A percentile compares a stretch with the other conserved stretches of the same genome.
These are phyloP conservation scores for Aphelocoma californica DNA, from an alignment of 2,797 vertebrate genomes.

Conservation along the genomic window DNA sequence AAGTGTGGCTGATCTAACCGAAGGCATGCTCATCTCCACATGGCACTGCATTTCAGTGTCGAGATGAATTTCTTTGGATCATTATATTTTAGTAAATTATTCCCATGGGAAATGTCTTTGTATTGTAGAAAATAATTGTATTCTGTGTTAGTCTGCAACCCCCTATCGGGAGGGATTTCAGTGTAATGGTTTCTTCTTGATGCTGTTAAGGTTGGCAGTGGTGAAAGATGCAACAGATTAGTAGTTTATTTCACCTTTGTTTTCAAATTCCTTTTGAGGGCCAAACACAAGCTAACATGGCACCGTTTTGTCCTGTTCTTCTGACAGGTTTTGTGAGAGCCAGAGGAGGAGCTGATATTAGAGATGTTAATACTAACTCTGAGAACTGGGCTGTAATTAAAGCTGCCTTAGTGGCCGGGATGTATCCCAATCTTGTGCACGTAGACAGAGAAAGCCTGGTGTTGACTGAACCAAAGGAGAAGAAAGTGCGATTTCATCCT, in stretches of 20 bases:
- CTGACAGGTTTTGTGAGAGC: conserved; percentile 89
- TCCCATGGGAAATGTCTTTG: neutral
- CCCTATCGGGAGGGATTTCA: neutral
- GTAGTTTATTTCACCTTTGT: neutral
- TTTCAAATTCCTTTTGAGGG: neutral
- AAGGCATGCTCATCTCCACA: neutral
- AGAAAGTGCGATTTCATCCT: conserved; percentile 85
- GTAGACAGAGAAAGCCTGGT: conserved; percentile 79
- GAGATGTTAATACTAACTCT: conserved; percentile 91
- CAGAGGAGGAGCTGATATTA: conserved; percentile 89
- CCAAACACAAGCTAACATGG: neutral
- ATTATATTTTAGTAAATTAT: neutral
- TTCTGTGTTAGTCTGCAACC: neutral
- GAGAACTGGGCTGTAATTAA: conserved; percentile 98
- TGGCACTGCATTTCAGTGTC: neutral
- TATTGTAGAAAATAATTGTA: neutral
- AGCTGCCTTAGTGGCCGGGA: conserved; percentile 90
- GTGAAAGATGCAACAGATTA: neutral
- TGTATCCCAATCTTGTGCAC: conserved; percentile 92
- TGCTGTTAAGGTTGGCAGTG: neutral
- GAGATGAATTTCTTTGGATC: neutral
- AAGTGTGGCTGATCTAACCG: neutral
- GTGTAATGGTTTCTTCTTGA: neutral
- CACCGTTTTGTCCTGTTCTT: neutral
- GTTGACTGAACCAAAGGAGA: conserved; percentile 81